A percentile compares a stretch with the other conserved stretches of the same genome.
These are phyloP conservation scores for Pseudomugil gertrudae DNA, from an alignment of 2,797 vertebrate genomes.

Conservation along the genomic window DNA sequence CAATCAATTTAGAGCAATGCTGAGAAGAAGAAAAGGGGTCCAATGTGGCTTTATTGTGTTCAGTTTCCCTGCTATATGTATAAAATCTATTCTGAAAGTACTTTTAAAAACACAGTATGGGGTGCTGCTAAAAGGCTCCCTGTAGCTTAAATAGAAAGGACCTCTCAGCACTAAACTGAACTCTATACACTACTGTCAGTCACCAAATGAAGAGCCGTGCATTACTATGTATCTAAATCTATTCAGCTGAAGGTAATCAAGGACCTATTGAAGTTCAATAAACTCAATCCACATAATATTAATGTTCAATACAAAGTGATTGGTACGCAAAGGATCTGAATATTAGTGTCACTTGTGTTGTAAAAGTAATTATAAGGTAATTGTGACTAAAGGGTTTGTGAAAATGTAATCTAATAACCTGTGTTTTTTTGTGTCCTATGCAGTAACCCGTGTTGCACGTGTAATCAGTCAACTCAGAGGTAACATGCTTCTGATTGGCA, in stretches of 20 bases:
- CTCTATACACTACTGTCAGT: not conserved
- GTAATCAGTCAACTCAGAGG: slow-evolving; percentile 91
- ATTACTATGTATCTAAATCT: not conserved
- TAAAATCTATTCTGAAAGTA: not conserved
- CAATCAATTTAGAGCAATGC: not conserved
- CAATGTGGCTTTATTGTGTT: not conserved
- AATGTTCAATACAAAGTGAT: not conserved
- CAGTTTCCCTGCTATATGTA: not conserved
- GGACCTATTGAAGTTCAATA: too few relatives aligned
- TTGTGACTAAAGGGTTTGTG: not conserved
- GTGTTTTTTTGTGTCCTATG: slow-evolving; percentile 20
- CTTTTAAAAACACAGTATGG: not conserved
- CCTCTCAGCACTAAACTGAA: not conserved
- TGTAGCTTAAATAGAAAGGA: not conserved
- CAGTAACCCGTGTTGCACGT: slow-evolving; percentile 84
- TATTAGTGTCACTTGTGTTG: not conserved
- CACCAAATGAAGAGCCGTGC: not conserved
- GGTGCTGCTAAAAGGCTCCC: slow-evolving; percentile 1
- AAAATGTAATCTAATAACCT: not conserved
- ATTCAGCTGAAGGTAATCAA: too few relatives aligned
- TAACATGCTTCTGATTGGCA: slow-evolving; percentile 91
- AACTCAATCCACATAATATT: not conserved
- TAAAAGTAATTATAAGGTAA: not conserved
- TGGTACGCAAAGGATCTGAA: not conserved
- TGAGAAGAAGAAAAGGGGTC: not conserved